phyloP scores from a whole-genome alignment of 2,113 vertebrate species.

The Pituophis catenifer region DNA sequence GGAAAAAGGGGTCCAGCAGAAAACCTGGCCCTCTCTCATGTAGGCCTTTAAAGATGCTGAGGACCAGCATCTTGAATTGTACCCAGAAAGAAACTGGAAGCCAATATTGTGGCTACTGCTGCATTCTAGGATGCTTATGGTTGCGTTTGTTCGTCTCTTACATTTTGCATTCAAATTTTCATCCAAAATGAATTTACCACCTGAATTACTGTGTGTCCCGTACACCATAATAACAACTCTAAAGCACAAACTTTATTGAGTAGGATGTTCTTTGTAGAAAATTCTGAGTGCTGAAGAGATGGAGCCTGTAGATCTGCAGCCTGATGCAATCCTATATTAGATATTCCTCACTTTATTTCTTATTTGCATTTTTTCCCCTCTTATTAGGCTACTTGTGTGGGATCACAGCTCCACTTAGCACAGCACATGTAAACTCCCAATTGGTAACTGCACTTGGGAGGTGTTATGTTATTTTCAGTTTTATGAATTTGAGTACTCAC shows the following conservation, averaged over 20 bases:
- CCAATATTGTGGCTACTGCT: neutral
- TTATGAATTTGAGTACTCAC: neutral
- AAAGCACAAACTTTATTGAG: neutral
- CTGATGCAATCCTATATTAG: neutral
- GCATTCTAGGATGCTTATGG: neutral
- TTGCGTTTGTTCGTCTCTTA: neutral
- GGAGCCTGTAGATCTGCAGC: neutral
- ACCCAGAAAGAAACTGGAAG: neutral
- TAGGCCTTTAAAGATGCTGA: neutral
- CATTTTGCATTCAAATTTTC: neutral
- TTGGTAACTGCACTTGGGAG: neutral
- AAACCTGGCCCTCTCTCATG: too few relatives aligned
- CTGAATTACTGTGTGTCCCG: neutral
- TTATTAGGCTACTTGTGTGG: neutral
- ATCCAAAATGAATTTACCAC: neutral
- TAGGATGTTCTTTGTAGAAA: neutral
- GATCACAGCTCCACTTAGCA: neutral
- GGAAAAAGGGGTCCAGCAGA: neutral
- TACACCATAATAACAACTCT: neutral
- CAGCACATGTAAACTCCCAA: neutral
- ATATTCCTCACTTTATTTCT: neutral
- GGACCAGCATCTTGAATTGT: neutral
- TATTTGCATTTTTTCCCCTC: neutral
- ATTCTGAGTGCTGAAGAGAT: neutral
- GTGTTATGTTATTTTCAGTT: neutral